Conservation (phyloP, 1,140 invertebrate species). For the Pachypeltis micranthus region DNA sequence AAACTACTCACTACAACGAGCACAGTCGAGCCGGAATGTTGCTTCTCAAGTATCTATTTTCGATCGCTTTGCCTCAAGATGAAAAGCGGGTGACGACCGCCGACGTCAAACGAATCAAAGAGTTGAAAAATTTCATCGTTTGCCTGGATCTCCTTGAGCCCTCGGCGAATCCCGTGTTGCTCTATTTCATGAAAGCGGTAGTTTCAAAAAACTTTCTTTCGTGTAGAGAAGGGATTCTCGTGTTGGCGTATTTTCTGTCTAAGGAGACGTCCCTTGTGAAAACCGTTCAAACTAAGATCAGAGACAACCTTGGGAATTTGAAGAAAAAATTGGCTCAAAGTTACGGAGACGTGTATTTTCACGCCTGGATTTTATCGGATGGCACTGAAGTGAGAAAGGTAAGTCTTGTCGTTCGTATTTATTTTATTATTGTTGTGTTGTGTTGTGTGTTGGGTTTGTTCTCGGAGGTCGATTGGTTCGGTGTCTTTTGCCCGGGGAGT, state of each 20-base stretch:
- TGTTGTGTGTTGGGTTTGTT: no score
- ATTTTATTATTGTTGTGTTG: no score
- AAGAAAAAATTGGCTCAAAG: slow-evolving; percentile 14
- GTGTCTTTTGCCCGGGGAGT: no score
- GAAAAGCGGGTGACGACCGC: background rate
- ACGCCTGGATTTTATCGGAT: slow-evolving; percentile 14
- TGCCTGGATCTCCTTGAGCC: slow-evolving; percentile 7
- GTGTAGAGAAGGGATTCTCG: slow-evolving; percentile 16
- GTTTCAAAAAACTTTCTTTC: background rate
- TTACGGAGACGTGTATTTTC: slow-evolving; percentile 21
- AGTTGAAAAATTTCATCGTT: background rate
- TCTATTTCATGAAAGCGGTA: slow-evolving; percentile 5
- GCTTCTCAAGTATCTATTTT: background rate
- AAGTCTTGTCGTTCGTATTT: no score
- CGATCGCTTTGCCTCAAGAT: background rate
- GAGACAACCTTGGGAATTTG: slow-evolving; percentile 9
- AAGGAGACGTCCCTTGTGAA: slow-evolving; percentile 10
- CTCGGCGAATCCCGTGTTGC: background rate
- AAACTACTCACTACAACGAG: background rate
- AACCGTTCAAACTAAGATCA: slow-evolving; percentile 16
- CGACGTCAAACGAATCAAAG: slow-evolving; percentile 13
- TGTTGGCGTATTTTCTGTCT: slow-evolving; percentile 16
- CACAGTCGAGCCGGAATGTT: background rate
- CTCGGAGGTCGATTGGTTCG: no score
- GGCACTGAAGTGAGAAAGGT: slow-evolving; percentile 13